Evolutionary conservation across 1,140 invertebrate genomes (phyloP), one percentile per base, ranked within the genome.

Genomic region (Prorops nasuta): DNA sequence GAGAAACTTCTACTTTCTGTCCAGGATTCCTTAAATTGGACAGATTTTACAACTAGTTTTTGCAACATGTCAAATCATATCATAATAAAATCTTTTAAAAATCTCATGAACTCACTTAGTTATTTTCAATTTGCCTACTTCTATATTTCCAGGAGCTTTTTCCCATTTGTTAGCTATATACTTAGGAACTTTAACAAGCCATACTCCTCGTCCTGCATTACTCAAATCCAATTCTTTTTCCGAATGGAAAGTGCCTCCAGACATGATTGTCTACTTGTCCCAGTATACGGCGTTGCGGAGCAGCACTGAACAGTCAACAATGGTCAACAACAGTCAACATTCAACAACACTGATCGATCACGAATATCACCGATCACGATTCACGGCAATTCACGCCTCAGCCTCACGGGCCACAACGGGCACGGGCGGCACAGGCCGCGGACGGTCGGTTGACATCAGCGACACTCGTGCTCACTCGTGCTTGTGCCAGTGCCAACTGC

Each of bases 181-280:
- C 80, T 98, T 98, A 2, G 95, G 95, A 17, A 96, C 93, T 81
- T 98, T 98, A 0, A 98, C 94, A 8, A 98, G 79, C 94, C 95
- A 98, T 7, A 97, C 91, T 28, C 94, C 93, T 60, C 93, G 80
- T 7, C 84, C 85, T 20, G 90, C 88, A 70, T 93, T 92, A n/a
- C 87, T 87, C 17, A 94, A 80, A 80, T 96, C 94, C 51, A 96
- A 80, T 65, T 93, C 84, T 58, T 84, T 80, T 71, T 91, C 85
- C 34, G 80, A 76, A 53, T 86, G 84, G 18, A 78, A 69, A n/a
- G 35, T n/a, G 35, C 39, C 55, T 9, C 43, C 44, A 0, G 69
- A 68, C 69, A 72, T 72, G 47, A 32, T 63, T 28, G 21, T 7
- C 22, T 40, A 43, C 38, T 39, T n/a, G n/a, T n/a, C n/a, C n/a